Percentiles rank a stretch among this genome's conserved stretches.
Evolutionary conservation across 2,888 invertebrate species (phyloP).

Genomic region (Alitta virens): DNA sequence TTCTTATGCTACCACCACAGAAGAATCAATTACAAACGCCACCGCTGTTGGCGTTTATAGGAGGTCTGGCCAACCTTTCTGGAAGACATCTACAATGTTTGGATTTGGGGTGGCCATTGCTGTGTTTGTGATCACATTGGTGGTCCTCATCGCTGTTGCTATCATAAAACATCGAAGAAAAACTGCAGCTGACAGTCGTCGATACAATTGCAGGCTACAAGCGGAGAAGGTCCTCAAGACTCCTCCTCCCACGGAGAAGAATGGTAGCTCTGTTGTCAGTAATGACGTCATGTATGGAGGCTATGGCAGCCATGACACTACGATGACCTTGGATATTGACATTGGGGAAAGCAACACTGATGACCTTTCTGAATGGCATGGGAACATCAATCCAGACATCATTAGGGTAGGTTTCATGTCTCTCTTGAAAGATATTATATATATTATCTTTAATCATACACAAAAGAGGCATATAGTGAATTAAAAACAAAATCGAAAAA

Average conservation of each 20-base stretch:
- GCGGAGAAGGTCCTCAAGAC: constrained; percentile 2
- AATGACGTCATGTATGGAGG: background rate
- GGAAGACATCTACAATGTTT: constrained; percentile 9
- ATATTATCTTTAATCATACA: too few relatives aligned
- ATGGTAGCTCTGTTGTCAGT: background rate
- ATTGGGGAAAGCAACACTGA: background rate
- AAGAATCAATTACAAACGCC: too few relatives aligned
- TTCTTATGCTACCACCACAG: too few relatives aligned
- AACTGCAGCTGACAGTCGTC: background rate
- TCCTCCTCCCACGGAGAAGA: background rate
- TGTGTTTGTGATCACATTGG: constrained; percentile 1
- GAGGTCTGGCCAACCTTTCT: background rate
- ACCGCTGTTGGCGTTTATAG: too few relatives aligned
- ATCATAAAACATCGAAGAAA: constrained; percentile 4
- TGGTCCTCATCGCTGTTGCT: background rate
- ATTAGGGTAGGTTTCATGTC: background rate
- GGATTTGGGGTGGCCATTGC: constrained; percentile 4
- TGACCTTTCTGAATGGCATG: background rate
- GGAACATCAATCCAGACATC: background rate
- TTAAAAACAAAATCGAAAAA: too few relatives aligned
- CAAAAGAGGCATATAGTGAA: too few relatives aligned
- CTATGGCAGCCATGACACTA: background rate
- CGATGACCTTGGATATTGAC: background rate
- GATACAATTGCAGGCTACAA: constrained; percentile 13
- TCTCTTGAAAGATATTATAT: background rate